These are phyloP conservation scores for Pseudorasbora parva DNA, from an alignment of 2,113 vertebrate genomes.

Conservation along the genomic window DNA sequence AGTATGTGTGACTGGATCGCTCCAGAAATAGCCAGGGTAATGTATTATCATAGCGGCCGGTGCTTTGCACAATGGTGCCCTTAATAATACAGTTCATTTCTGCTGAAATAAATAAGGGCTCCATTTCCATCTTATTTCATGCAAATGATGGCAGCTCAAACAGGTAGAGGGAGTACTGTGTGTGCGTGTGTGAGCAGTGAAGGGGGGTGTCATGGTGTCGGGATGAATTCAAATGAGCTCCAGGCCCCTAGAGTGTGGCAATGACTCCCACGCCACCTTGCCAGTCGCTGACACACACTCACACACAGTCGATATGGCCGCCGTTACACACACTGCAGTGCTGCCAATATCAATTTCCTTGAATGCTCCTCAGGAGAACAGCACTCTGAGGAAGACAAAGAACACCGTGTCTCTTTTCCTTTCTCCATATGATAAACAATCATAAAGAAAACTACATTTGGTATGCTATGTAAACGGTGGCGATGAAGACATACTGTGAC, in stretches of 20 bases:
- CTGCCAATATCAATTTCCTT: conserved; percentile 76
- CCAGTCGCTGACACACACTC: conserved; percentile 66
- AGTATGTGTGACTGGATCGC: conserved; percentile 73
- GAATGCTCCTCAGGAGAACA: conserved; percentile 71
- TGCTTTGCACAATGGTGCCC: conserved; percentile 78
- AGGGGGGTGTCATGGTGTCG: conserved; percentile 41
- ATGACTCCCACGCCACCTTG: conserved; percentile 75
- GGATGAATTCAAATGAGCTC: conserved; percentile 77
- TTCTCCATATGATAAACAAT: conserved; percentile 9
- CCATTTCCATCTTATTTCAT: conserved; percentile 82
- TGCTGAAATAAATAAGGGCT: conserved; percentile 81
- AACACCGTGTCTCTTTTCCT: conserved; percentile 43
- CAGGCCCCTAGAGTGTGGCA: conserved; percentile 60
- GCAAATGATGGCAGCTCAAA: conserved; percentile 77
- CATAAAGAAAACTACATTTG: background rate
- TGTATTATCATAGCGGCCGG: conserved; percentile 71
- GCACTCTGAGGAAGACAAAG: conserved; percentile 63
- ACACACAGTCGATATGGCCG: conserved; percentile 53
- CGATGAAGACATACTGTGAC: background rate
- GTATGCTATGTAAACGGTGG: background rate
- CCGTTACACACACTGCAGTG: conserved; percentile 73
- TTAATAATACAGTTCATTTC: conserved; percentile 80
- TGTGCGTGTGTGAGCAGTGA: conserved; percentile 69
- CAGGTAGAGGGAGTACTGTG: conserved; percentile 71
- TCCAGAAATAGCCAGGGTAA: conserved; percentile 80